Evolutionary conservation across 2,888 invertebrate genomes (phyloP), one percentile per base, ranked within the genome.

Genomic region (Acanthosepion lycidas): DNA sequence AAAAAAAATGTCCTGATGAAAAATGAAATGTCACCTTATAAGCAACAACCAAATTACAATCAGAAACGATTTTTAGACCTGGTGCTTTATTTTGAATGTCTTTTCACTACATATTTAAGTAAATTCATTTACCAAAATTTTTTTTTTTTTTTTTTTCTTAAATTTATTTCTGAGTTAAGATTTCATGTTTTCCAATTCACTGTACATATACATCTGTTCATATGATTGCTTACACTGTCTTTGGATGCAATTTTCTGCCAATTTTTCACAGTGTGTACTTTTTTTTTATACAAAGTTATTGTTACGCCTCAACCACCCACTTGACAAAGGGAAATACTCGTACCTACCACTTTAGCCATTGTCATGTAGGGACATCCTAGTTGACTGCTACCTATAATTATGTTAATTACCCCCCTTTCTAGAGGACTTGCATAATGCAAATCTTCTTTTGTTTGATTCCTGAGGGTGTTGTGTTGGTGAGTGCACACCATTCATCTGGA

Each of bases 301-400:
- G 78, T n/a, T 33, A 78, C 78, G n/a, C 78, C 8, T 78, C 28
- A 12, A n/a, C 78, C 15, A 12, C 78, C 9, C 78, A n/a, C n/a
- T n/a, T 33, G n/a, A 15, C 78, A 78, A 78, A n/a, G 1, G 5
- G 78, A 78, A 12, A 78, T 78, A n/a, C 78, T 33, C 33, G 78
- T 78, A 78, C 78, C n/a, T n/a, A 78, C 78, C 78, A 78, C 78
- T 78, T 78, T 78, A 78, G n/a, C n/a, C n/a, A 78, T 78, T 78
- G 78, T 78, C 15, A n/a, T 78, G n/a, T 78, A 15, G 78, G 78
- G 33, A 78, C 15, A 8, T 6, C 23, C n/a, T 78, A n/a, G 78
- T 78, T n/a, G 15, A 33, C n/a, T 78, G n/a, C 78, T 78, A n/a
- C 78, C 78, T 78, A 33, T 78, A 78, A 78, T 78, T n/a, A 78